These are phyloP conservation scores for Callorhinus ursinus DNA, from an alignment of 2,113 vertebrate species.

Conservation along the genomic window DNA sequence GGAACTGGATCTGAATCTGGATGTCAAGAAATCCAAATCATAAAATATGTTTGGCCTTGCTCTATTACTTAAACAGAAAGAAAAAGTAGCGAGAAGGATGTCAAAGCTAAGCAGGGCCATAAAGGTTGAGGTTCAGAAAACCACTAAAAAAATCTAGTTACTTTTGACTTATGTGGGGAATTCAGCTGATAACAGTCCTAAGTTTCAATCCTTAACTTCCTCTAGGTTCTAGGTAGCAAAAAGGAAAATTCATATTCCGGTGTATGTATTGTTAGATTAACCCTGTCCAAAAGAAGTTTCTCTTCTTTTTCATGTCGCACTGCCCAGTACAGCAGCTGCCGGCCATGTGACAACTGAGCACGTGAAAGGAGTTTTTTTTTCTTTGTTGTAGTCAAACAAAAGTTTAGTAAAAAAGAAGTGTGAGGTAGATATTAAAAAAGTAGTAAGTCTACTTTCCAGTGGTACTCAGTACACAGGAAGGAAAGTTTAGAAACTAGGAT, in stretches of 20 bases:
- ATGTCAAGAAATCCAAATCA: constrained; percentile 31
- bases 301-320: neutral
- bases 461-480: neutral
- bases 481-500: neutral
- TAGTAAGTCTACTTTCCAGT: neutral
- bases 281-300: neutral
- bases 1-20: neutral
- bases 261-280: neutral
- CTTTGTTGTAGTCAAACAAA: neutral
- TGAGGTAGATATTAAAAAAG: neutral
- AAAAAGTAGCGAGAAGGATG: neutral
- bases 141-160: neutral
- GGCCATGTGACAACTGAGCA: neutral
- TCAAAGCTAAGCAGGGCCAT: neutral
- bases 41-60: neutral
- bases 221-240: neutral
- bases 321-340: accelerated
- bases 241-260: neutral
- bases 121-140: neutral
- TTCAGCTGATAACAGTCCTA: neutral
- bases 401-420: neutral
- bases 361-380: neutral
- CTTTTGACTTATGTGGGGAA: neutral
- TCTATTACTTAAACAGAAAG: constrained; percentile 1
- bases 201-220: neutral